phyloP scores from a whole-genome alignment of 2,888 invertebrate species.

The Nemurella pictetii region DNA sequence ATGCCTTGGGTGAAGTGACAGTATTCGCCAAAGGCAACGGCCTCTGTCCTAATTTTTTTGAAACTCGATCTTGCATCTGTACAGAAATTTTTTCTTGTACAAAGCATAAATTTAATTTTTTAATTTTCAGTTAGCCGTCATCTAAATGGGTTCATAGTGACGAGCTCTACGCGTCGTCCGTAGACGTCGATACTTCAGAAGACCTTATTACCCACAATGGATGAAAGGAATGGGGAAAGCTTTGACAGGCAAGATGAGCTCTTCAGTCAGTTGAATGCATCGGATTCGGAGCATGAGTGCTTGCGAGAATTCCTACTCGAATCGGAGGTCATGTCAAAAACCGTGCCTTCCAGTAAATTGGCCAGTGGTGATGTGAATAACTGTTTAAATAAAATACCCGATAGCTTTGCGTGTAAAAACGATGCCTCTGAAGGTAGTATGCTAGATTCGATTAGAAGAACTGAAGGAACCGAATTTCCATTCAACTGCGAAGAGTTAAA shows the following conservation, averaged over 20 bases:
- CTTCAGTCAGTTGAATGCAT: slow-evolving; percentile 44
- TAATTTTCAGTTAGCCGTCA: background rate
- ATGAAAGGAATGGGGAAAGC: slow-evolving; percentile 47
- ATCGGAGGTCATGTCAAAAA: slow-evolving; percentile 32
- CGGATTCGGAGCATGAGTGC: slow-evolving; percentile 46
- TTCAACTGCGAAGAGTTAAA: slow-evolving; percentile 25
- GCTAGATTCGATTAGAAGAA: background rate
- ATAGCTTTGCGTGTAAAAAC: background rate
- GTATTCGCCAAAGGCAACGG: background rate
- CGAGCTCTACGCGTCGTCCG: background rate
- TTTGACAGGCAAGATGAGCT: slow-evolving; percentile 46
- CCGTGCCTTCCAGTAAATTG: slow-evolving; percentile 36
- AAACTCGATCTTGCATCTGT: background rate
- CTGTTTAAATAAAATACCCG: background rate
- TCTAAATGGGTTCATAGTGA: background rate
- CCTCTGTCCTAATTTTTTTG: background rate
- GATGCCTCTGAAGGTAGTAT: slow-evolving; percentile 9
- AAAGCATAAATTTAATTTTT: background rate
- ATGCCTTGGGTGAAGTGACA: no score
- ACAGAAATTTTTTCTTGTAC: no score
- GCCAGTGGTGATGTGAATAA: slow-evolving; percentile 24
- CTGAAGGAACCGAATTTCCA: slow-evolving; percentile 28
- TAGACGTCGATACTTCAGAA: background rate
- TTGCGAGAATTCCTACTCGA: slow-evolving; percentile 47
- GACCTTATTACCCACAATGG: slow-evolving; percentile 42